Evolutionary conservation across 2,113 vertebrate genomes (phyloP).

Genomic region (Deroptyus accipitrinus): DNA sequence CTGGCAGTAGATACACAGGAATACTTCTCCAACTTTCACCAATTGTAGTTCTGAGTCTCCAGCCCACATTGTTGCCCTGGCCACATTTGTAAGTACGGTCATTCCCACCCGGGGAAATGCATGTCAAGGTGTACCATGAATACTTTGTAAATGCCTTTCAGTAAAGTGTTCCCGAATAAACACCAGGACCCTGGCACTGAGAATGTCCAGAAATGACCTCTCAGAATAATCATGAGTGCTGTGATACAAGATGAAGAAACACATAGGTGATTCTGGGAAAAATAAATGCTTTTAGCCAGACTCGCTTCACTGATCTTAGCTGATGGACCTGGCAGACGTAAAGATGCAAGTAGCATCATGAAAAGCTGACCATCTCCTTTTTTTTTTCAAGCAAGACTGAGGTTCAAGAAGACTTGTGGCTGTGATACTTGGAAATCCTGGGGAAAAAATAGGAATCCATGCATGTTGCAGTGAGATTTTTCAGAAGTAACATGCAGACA

Average conservation of each 20-base stretch:
- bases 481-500: constrained; percentile 20
- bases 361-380: not conserved
- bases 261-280: not conserved
- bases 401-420: not conserved
- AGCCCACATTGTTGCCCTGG: not conserved
- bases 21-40: not conserved
- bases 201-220: not conserved
- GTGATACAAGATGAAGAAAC: not conserved
- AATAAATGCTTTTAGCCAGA: not conserved
- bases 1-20: not conserved
- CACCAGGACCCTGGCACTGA: not conserved
- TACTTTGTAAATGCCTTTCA: not conserved
- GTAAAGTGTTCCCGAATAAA: not conserved
- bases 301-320: not conserved
- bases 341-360: not conserved
- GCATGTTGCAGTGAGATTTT: not conserved
- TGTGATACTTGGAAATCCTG: not conserved
- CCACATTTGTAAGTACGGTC: not conserved
- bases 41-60: accelerated
- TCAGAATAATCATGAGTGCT: not conserved
- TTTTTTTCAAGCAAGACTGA: not conserved
- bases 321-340: not conserved
- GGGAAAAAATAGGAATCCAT: not conserved
- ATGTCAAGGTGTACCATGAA: not conserved
- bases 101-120: not conserved